Evolutionary conservation across 2,888 invertebrate species (phyloP), one percentile per base, ranked within the genome.

Genomic region (Mimas tiliae): DNA sequence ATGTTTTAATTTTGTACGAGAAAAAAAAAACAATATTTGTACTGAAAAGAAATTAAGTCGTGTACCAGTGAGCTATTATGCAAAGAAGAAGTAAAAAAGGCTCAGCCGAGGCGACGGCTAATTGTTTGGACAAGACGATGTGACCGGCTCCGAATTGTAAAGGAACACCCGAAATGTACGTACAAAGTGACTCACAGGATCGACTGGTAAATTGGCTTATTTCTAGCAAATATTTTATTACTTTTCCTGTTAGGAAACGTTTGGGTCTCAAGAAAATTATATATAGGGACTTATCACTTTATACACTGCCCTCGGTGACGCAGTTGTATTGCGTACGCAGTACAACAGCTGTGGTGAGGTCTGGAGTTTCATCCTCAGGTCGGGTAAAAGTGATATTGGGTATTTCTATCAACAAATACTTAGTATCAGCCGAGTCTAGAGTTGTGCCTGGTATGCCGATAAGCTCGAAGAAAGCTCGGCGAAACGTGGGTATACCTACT

Each of bases 81-180:
- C 76, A 81, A 82, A 82, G 62, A 67, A 75, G 6, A 72, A 73
- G 72, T 77, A 73, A 74, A 75, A 78, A 74, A 76, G 71, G 70
- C 65, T 69, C 69, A 72, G 68, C 71, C 76, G 74, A 69, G 77
- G 76, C 72, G 73, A 73, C 69, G 77, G 75, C 83, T 87, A 87
- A 87, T 87, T 87, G 84, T 85, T 81, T 77, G 79, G 80, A 80
- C 81, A 78, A 84, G 79, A 79, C 83, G 82, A 87, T 78, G 79
- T 80, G 83, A 79, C 83, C 77, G 78, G 68, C 77, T 79, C 82
- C 82, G 85, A 86, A 38, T 58, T 19, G 7, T 53, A 6, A 27
- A 34, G 33, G n/a, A 34, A 34, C 33, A 53, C 33, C n/a, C 33
- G 33, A 7, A 52, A 19, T 52, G 52, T 4, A 21, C 34, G 55